Conservation (phyloP, 1,140 invertebrate species). For the Drosophila kanapiae region DNA sequence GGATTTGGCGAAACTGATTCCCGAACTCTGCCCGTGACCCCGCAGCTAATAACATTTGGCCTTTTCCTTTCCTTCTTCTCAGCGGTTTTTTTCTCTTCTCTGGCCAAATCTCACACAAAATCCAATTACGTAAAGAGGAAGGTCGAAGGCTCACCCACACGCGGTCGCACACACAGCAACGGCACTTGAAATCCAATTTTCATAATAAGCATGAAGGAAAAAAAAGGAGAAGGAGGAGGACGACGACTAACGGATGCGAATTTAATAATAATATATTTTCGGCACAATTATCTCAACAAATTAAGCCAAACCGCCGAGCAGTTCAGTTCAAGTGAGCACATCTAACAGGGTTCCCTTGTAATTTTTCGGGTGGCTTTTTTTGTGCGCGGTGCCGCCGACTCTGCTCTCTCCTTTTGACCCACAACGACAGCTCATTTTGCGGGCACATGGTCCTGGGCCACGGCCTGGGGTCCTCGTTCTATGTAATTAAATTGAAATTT, state of each 20-base stretch:
- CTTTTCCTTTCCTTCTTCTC: slow-evolving; percentile 39
- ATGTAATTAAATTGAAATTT: slow-evolving; percentile 84
- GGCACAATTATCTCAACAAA: slow-evolving; percentile 82
- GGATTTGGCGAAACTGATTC: slow-evolving; percentile 30
- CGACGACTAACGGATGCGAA: slow-evolving; percentile 61
- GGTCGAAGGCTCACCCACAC: slow-evolving; percentile 63
- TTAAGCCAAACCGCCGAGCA: slow-evolving; percentile 76
- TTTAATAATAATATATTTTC: slow-evolving; percentile 83
- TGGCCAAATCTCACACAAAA: slow-evolving; percentile 68
- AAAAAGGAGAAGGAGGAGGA: slow-evolving; percentile 33
- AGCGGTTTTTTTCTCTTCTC: slow-evolving; percentile 16
- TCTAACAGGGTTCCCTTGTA: slow-evolving; percentile 34
- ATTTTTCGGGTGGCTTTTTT: slow-evolving; percentile 22
- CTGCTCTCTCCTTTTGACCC: slow-evolving; percentile 42
- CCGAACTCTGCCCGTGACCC: slow-evolving; percentile 27
- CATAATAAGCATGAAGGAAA: slow-evolving; percentile 66
- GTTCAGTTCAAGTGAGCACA: slow-evolving; percentile 61
- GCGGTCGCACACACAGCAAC: slow-evolving; percentile 11
- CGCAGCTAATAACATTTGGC: slow-evolving; percentile 60
- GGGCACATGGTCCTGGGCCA: slow-evolving; percentile 53
- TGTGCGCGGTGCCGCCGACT: neutral
- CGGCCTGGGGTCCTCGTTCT: slow-evolving; percentile 58
- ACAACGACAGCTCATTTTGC: slow-evolving; percentile 68
- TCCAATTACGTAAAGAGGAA: slow-evolving; percentile 77
- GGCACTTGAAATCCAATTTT: slow-evolving; percentile 80